Evolutionary conservation across 2,113 vertebrate species (phyloP), one percentile per base, ranked within the genome.

Genomic region (Quiscalus mexicanus): DNA sequence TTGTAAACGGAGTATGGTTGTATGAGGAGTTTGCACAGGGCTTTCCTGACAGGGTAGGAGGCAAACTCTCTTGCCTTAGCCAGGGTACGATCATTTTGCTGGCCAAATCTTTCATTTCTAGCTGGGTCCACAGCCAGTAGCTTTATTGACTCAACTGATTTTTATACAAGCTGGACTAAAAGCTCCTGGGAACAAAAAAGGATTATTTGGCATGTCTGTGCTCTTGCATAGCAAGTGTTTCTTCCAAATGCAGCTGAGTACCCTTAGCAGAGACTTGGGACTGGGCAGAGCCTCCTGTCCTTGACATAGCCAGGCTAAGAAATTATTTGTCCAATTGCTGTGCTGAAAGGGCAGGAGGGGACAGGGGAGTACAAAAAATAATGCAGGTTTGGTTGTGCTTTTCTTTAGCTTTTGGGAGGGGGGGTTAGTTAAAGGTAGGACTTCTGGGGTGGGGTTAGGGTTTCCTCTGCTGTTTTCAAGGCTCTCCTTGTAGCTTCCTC

Each of bases 391-490:
- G 55, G 10, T 56, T 58, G 49, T 89, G 55, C 41, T 95, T 96
- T 92, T 80, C 47, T 55, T 89, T 77, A 84, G 42, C 30, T 81
- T 76, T 76, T 83, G 19, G 33, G 68, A 59, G 19, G 25, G 49
- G 20, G 20, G 21, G 27, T 86, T 90, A 85, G 92, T 82, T 79
- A 67, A 94, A 90, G 44, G 79, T 79, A 45, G 74, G 55, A 77
- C 55, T 84, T 91, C 84, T 83, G 70, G 91, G 92, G 85, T 89
- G 93, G 83, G 63, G 90, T 81, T 93, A 62, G 64, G 55, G 67
- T 95, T 94, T 97, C 95, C 94, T 97, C 81, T 88, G 65, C 58
- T 96, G 49, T 84, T 94, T 94, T 96, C 73, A 91, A 94, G 90
- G 78, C 94, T 96, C 96, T 89, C 84, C 94, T 89, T 91, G 60